A percentile compares a stretch with the other conserved stretches of the same genome.
These are phyloP conservation scores for Heteronetta atricapilla DNA, from an alignment of 2,113 vertebrate species.

Conservation along the genomic window DNA sequence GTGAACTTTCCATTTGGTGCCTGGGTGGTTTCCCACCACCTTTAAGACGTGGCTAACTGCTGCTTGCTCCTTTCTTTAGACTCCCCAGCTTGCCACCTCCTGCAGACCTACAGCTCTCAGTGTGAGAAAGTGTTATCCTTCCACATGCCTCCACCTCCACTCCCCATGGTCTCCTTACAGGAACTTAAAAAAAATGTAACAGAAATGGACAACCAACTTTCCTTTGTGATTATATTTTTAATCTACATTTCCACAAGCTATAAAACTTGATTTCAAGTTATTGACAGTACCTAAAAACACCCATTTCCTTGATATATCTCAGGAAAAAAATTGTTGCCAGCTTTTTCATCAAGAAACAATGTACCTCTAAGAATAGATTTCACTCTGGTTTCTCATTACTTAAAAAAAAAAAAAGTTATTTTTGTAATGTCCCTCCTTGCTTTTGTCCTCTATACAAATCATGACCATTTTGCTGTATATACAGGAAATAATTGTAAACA, in stretches of 20 bases:
- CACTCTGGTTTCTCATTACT: neutral
- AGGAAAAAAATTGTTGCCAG: slow-evolving; percentile 26
- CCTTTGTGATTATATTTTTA: neutral
- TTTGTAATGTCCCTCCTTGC: neutral
- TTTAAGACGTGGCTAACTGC: fast-evolving
- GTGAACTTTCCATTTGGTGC: neutral
- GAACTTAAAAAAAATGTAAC: neutral
- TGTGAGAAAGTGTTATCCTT: neutral
- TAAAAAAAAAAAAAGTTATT: neutral
- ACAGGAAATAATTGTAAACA: neutral
- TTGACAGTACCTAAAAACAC: neutral
- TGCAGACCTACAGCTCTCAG: neutral
- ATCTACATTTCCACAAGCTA: neutral
- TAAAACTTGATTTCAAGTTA: neutral
- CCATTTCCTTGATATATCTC: slow-evolving; percentile 8
- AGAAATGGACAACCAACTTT: neutral
- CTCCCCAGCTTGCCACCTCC: neutral
- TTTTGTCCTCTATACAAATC: neutral
- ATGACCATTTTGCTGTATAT: neutral
- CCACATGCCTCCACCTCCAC: neutral
- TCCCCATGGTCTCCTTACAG: neutral
- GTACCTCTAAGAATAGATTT: slow-evolving; percentile 40
- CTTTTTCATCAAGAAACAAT: slow-evolving; percentile 27
- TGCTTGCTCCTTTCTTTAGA: neutral
- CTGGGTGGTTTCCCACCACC: neutral